phyloP scores from a whole-genome alignment of 2,888 invertebrate species.

The Tolmerus cingulatus region DNA sequence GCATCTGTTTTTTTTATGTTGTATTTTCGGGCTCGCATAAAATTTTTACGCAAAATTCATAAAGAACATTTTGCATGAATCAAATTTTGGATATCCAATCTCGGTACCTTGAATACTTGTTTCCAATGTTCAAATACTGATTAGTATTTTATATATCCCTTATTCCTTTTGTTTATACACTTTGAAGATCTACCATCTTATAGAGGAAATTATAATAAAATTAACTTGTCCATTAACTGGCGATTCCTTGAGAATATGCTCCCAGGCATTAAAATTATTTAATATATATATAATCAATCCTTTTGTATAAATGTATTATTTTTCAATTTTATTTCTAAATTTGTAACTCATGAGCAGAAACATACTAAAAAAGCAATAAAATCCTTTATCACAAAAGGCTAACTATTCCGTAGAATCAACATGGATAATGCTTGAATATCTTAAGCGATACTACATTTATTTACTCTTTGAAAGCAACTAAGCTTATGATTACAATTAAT shows the following conservation, averaged over 20 bases:
- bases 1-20: no score
- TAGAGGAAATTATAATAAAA: neutral
- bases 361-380: neutral
- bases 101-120: neutral
- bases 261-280: no score
- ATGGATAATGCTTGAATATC: neutral
- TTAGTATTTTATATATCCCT: no score
- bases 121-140: neutral
- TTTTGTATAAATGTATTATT: neutral
- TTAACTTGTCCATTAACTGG: no score
- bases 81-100: no score
- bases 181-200: neutral
- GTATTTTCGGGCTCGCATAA: no score
- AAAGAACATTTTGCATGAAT: no score
- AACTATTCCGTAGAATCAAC: neutral
- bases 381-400: neutral
- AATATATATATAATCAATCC: neutral
- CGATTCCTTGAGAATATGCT: no score
- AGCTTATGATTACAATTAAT: slow-evolving; percentile 20
- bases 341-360: neutral
- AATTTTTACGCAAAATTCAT: no score
- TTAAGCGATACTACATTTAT: neutral
- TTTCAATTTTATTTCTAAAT: neutral
- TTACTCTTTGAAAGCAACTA: neutral
- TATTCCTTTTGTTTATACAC: neutral